Conservation (phyloP, 2,113 vertebrate species). For the Barbus barbus region DNA sequence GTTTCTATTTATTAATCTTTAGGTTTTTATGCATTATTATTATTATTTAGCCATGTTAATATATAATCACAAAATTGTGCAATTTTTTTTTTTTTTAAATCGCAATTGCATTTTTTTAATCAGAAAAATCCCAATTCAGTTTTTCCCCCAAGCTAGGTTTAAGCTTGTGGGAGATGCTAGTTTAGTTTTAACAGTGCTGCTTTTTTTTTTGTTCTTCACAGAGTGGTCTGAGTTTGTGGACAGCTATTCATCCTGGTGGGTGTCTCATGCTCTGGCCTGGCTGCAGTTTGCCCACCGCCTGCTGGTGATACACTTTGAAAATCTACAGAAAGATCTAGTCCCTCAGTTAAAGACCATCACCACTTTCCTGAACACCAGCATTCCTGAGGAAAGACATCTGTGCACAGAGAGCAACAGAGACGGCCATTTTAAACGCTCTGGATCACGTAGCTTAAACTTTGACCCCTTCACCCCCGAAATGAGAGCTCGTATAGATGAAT, state of each 20-base stretch:
- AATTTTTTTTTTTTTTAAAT: no score
- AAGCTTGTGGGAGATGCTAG: not conserved
- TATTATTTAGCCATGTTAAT: not conserved
- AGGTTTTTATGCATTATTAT: not conserved
- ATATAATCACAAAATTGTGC: not conserved
- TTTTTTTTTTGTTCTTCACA: not conserved
- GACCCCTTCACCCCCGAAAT: slow-evolving; percentile 90
- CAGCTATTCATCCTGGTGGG: slow-evolving; percentile 97
- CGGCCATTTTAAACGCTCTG: slow-evolving; percentile 91
- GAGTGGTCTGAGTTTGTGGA: slow-evolving; percentile 94
- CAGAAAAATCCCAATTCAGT: not conserved
- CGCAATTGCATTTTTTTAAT: no score
- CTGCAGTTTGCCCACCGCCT: slow-evolving; percentile 84
- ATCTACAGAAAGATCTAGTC: slow-evolving; percentile 85
- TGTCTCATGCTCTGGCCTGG: slow-evolving; percentile 92
- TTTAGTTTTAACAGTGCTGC: not conserved
- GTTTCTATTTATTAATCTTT: no score
- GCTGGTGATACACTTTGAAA: slow-evolving; percentile 92
- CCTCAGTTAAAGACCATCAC: slow-evolving; percentile 85
- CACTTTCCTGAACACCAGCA: slow-evolving; percentile 76
- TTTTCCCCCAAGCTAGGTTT: not conserved
- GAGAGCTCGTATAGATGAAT: slow-evolving; percentile 80
- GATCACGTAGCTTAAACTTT: slow-evolving; percentile 79
- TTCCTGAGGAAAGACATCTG: slow-evolving; percentile 85
- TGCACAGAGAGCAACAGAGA: slow-evolving; percentile 93